Evolutionary conservation across 2,888 invertebrate species (phyloP).

Genomic region (Cremastinae sp.): DNA sequence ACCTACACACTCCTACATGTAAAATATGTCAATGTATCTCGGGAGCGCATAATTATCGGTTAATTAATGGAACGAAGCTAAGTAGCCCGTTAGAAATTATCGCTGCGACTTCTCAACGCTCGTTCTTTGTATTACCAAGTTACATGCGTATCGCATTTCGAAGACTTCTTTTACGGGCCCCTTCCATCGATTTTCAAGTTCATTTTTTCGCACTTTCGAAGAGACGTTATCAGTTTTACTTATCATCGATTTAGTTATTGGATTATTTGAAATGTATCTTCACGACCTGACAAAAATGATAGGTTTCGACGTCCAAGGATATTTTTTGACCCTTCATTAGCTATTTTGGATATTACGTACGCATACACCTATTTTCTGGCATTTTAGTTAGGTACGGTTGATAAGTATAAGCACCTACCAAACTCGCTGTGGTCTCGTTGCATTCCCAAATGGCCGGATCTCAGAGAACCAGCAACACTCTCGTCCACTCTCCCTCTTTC

Average conservation of each 20-base stretch:
- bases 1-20: constrained; percentile 16
- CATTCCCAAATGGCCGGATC: constrained; percentile 73
- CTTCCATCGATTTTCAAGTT: neutral
- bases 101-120: constrained; percentile 67
- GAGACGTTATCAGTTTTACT: too few species aligned
- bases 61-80: constrained; percentile 78
- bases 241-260: too few species aligned
- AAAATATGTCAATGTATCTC: constrained; percentile 63
- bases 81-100: constrained; percentile 77
- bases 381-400: neutral
- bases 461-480: constrained; percentile 29
- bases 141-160: constrained; percentile 10
- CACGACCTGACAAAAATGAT: too few species aligned
- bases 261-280: too few species aligned
- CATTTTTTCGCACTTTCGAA: too few species aligned
- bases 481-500: constrained; percentile 4
- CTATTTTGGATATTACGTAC: neutral
- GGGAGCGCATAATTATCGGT: constrained; percentile 77
- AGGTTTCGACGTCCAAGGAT: too few species aligned
- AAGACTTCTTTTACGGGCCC: too few species aligned
- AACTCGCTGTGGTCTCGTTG: constrained; percentile 40
- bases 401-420: constrained; percentile 24
- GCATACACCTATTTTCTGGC: too few species aligned
- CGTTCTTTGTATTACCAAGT: constrained; percentile 52
- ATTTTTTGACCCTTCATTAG: neutral